Conservation (phyloP, 2,888 invertebrate species). For the Stenurella melanura region DNA sequence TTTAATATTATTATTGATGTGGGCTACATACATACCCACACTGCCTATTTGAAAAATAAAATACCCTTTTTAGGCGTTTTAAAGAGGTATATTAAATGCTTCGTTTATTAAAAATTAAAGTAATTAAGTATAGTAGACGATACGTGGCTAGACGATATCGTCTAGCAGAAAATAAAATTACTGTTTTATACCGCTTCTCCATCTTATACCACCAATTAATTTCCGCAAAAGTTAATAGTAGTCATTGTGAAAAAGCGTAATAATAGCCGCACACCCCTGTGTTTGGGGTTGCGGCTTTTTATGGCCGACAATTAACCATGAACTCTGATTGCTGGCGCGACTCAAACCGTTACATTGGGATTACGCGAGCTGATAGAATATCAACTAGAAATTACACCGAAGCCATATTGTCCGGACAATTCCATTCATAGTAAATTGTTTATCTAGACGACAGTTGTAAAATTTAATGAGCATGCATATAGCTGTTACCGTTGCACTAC, state of each 20-base stretch:
- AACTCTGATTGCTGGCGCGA: slow-evolving; percentile 58
- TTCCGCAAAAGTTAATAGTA: slow-evolving; percentile 38
- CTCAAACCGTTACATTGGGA: slow-evolving; percentile 53
- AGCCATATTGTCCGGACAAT: slow-evolving; percentile 42
- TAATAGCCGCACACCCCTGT: slow-evolving; percentile 33
- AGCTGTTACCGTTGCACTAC: slow-evolving; percentile 1
- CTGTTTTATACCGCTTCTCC: slow-evolving; percentile 19
- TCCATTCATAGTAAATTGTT: slow-evolving; percentile 46
- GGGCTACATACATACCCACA: too few relatives aligned
- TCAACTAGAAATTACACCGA: slow-evolving; percentile 55
- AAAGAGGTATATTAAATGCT: too few relatives aligned
- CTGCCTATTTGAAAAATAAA: too few relatives aligned
- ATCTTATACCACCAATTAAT: slow-evolving; percentile 36
- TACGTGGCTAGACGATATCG: slow-evolving; percentile 11
- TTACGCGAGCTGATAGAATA: slow-evolving; percentile 59
- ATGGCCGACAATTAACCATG: slow-evolving; percentile 58
- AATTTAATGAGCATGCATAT: slow-evolving; percentile 37
- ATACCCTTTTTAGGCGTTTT: too few relatives aligned
- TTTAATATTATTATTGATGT: too few relatives aligned
- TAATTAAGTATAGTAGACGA: too few relatives aligned
- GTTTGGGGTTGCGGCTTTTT: slow-evolving; percentile 49
- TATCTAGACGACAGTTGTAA: slow-evolving; percentile 44
- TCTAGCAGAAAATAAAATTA: slow-evolving; percentile 34
- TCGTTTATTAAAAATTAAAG: too few relatives aligned
- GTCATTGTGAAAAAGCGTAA: slow-evolving; percentile 40